Evolutionary conservation across 2,113 vertebrate genomes (phyloP), one percentile per base, ranked within the genome.

Genomic region (Pontoporia blainvillei): DNA sequence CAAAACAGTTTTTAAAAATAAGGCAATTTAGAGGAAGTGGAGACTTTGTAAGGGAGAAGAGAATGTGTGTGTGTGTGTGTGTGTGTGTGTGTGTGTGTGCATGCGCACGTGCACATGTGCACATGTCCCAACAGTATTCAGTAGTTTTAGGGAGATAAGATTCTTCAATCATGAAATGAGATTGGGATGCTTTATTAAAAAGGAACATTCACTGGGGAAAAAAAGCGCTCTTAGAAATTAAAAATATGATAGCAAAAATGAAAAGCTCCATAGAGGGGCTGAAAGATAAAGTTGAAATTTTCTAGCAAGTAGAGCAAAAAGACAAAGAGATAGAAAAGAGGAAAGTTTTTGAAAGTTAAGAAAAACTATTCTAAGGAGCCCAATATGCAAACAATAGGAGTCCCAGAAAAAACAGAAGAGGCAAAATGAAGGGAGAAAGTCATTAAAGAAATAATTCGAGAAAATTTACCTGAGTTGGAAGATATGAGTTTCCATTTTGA

Each of bases 201-300:
- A 59, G 39, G 86, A 79, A 85, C 6, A 76, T 76, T 91, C 31
- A 75, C 1, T 61, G 12, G 66, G 57, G 59, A 62, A 27, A 31
- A 73, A 29, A 46, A 71, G 6, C 62, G 8, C 0, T 44, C 21
- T 25, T 59, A 57, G 11, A 66, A 92, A 62, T 82, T 61, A 76
- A 86, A 90, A 88, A 87, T 90, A 34, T 41, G 52, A 73, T 39
- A 75, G 23, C n/a, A 84, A 75, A 84, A 94, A 23, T 67, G 1
- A 31, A 94, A 75, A 82, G 82, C 36, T 81, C 9, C 25, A 39
- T 8, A 69, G 29, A 31, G 34, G 8, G 14, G 2, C 54, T 54
- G n/a, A 75, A 91, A 61, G 14, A 59, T 76, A 86, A 82, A 91
- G 59, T 82, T 96, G 39, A 94, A 82, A 82, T 78, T n/a, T 93